Base-by-base conservation (phyloP, 37 sponge, comb jelly and placozoan genomes). In the Tethya wilhelma region DNA sequence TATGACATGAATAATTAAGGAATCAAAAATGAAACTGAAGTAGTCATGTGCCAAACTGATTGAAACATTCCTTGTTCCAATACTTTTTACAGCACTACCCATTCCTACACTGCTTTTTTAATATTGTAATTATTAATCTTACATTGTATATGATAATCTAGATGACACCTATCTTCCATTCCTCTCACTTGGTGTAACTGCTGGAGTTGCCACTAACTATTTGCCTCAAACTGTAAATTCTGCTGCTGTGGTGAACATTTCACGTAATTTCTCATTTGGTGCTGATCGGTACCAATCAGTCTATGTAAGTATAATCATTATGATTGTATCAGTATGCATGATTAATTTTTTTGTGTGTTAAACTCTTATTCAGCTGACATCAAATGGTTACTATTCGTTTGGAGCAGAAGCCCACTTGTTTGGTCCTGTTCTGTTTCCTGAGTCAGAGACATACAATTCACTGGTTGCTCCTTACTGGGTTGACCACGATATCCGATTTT, bases 391-490 rank as follows among this genome's bases (percentile, higher is more conserved):
- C 77, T 36, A 62, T 26, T 60, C 77, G 20, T 76, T 76, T 76
- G 77, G 77, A 59, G 38, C 38, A n/a, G 37, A 32, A 34, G 77
- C 77, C 9, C 29, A 62, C 44, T 31, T 44, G 3, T 31, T 29
- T 28, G n/a, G 19, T 44, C 71, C 71, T 44, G 49, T 71, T 71
- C 71, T 71, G 23, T 71, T 71, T 49, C 71, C 71, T 23, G 71
- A 71, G 26, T 71, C 71, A 44, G 45, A 19, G 6, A 12, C 28
- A 4, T 71, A 71, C 29, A 71, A 71, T 49, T 41, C 59, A n/a
- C 77, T 76, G 1, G 64, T 76, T n/a, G 77, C 77, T 39, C 77
- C 77, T 3, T 76, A 62, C 28, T 76, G 77, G 77, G 64, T 36
- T 33, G 40, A 76, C 26, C 22, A n/a, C 36, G 64, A 76, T 40